Evolutionary conservation across 2,113 vertebrate species (phyloP).

Genomic region (Hiodon alosoides): DNA sequence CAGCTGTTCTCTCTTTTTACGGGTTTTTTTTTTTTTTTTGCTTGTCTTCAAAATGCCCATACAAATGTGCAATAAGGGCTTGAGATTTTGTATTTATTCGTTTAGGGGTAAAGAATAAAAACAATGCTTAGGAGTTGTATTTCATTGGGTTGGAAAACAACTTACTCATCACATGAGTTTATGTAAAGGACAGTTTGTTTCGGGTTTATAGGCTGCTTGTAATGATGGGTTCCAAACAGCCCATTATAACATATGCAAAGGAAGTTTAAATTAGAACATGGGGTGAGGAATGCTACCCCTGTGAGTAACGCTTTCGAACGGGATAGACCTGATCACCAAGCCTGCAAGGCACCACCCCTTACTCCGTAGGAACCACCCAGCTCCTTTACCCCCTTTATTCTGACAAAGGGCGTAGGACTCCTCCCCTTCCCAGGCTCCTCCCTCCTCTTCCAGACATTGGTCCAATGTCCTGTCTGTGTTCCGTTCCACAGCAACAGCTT

Average conservation of each 20-base stretch:
- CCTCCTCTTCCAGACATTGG: not conserved
- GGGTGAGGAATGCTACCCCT: too few species aligned
- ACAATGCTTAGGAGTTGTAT: not conserved
- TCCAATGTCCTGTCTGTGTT: not conserved
- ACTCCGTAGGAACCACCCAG: too few species aligned
- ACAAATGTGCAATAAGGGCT: not conserved
- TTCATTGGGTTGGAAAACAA: not conserved
- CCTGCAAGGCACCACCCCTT: too few species aligned
- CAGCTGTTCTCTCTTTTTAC: not conserved
- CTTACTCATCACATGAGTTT: not conserved
- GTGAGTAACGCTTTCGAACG: too few species aligned
- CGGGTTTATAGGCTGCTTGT: not conserved
- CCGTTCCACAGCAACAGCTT: conserved; percentile 81
- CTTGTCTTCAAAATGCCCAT: not conserved
- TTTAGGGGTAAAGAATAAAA: not conserved
- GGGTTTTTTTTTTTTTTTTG: too few species aligned
- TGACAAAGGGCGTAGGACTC: too few species aligned
- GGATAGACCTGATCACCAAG: too few species aligned
- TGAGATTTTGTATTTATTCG: not conserved
- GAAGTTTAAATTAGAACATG: too few species aligned
- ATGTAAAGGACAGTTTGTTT: not conserved
- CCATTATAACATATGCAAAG: not conserved
- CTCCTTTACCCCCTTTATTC: too few species aligned
- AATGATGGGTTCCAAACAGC: not conserved
- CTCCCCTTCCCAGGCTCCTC: not conserved